Evolutionary conservation across 2,797 vertebrate species (phyloP).

Genomic region (Diceros bicornis): DNA sequence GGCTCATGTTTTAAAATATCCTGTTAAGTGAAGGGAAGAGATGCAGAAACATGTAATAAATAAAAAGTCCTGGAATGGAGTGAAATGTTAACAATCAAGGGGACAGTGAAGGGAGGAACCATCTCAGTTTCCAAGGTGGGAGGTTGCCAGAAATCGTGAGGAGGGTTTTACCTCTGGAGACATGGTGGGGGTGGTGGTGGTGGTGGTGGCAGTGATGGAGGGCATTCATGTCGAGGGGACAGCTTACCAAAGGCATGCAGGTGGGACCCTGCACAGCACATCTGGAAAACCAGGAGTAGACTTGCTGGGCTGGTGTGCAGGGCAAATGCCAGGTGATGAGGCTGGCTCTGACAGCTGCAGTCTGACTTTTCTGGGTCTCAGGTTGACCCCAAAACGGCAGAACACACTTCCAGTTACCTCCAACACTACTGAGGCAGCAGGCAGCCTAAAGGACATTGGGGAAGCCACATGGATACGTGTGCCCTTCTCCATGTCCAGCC

Average conservation of each 20-base stretch:
- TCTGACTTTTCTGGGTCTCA: neutral
- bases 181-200: accelerated
- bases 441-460: neutral
- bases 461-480: too few relatives aligned
- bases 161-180: neutral
- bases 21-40: neutral
- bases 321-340: neutral
- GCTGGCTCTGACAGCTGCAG: neutral
- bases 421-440: neutral
- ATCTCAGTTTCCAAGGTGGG: neutral
- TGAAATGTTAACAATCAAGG: accelerated
- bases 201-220: neutral
- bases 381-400: neutral
- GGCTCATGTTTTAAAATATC: neutral
- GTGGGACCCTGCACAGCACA: too few relatives aligned
- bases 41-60: neutral
- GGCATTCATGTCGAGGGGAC: neutral
- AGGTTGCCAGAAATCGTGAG: neutral
- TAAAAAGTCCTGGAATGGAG: neutral
- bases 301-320: accelerated
- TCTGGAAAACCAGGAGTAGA: neutral
- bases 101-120: neutral
- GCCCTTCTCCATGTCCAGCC: neutral
- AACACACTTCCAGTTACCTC: neutral
- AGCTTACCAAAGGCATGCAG: neutral